These are phyloP conservation scores for Bhutanitis thaidina DNA, from an alignment of 2,888 invertebrate species.

Conservation along the genomic window DNA sequence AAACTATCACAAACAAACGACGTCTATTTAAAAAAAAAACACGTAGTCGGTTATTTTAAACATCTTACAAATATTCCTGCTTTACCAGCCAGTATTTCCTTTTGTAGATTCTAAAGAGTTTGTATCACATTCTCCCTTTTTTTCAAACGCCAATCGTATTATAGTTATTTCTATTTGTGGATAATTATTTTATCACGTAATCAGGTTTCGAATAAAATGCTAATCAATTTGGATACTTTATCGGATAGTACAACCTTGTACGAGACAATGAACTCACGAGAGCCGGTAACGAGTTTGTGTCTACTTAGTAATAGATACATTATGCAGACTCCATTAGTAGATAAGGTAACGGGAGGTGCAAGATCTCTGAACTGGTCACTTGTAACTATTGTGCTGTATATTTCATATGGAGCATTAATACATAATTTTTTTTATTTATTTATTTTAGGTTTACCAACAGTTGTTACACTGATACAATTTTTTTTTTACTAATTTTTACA, in stretches of 20 bases:
- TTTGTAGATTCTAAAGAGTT: too few relatives aligned
- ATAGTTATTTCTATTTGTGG: background rate
- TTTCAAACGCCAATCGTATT: too few relatives aligned
- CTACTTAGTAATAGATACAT: conserved; percentile 23
- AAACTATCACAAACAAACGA: too few relatives aligned
- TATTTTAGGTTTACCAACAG: too few relatives aligned
- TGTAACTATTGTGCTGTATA: conserved; percentile 12
- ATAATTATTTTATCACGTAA: background rate
- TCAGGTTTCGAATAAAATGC: background rate
- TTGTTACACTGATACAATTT: too few relatives aligned
- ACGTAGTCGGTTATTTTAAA: too few relatives aligned
- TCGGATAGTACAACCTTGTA: conserved; percentile 15
- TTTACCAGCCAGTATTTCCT: too few relatives aligned
- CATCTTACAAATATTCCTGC: too few relatives aligned
- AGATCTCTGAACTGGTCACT: conserved; percentile 20
- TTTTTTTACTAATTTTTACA: too few relatives aligned
- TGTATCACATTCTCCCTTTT: too few relatives aligned
- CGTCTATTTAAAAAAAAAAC: too few relatives aligned
- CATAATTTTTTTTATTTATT: background rate
- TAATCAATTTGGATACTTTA: conserved; percentile 3
- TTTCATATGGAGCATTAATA: conserved; percentile 9
- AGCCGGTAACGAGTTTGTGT: conserved; percentile 19
- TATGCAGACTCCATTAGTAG: conserved; percentile 22
- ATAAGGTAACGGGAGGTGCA: conserved; percentile 22
- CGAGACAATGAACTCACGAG: conserved; percentile 20